Evolutionary conservation across 2,888 invertebrate genomes (phyloP), one percentile per base, ranked within the genome.

Genomic region (Aricia artaxerxes): DNA sequence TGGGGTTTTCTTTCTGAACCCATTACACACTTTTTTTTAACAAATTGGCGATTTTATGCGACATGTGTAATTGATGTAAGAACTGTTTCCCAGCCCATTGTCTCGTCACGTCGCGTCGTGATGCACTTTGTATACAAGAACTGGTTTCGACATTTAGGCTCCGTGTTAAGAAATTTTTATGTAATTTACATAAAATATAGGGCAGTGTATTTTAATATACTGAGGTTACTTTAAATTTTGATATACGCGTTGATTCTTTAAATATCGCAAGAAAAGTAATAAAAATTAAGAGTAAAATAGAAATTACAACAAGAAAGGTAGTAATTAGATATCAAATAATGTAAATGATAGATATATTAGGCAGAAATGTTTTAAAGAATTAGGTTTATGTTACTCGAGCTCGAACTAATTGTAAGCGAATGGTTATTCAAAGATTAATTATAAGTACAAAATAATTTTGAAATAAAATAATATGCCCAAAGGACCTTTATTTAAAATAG

Each of bases 211-310:
- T 49, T 44, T 49, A 31, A 49, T 44, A 75, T 35, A 69, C 11
- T 38, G 35, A 35, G 69, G 69, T 69, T 69, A 35, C 69, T 4
- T 86, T 85, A 87, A 87, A 87, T 87, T 84, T 84, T 88, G 86
- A 87, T 86, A 87, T 86, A 86, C 86, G 85, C 82, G 35, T 69
- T 38, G 13, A 38, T 35, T n/a, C 4, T 35, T n/a, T 24, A 24
- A n/a, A 64, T 31, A 64, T 64, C 31, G 31, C 31, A 64, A 2
- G 64, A 64, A 64, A 64, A 64, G 57, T 13, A 57, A 4, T 57
- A 16, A 57, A 49, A 53, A 53, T 53, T 13, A 13, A 4, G 4
- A 57, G 57, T 57, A 1, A 16, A 57, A 57, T 16, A 57, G 16
- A 16, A 16, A 57, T 57, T 57, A 57, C 4, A 16, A 57, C 16